These are phyloP conservation scores for Neoniphon sammara DNA, from an alignment of 2,797 vertebrate genomes.

Conservation along the genomic window DNA sequence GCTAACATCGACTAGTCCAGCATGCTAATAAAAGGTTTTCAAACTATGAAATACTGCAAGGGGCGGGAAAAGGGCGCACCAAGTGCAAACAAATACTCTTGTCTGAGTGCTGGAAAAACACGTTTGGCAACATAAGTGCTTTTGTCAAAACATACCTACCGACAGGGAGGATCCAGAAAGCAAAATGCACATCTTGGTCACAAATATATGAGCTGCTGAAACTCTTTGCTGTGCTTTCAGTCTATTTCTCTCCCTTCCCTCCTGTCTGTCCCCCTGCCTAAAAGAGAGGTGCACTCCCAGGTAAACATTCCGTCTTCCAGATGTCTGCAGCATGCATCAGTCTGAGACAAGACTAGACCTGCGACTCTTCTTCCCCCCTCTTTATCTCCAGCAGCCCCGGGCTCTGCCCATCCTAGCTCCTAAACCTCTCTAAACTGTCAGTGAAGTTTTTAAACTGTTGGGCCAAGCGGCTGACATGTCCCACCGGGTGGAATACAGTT, in stretches of 20 bases:
- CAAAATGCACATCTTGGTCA: slow-evolving; percentile 38
- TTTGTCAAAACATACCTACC: slow-evolving; percentile 64
- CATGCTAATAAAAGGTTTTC: slow-evolving; percentile 61
- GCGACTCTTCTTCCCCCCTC: slow-evolving; percentile 66
- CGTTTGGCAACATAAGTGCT: slow-evolving; percentile 74
- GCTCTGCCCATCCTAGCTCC: slow-evolving; percentile 60
- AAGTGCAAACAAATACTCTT: slow-evolving; percentile 67
- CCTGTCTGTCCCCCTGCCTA: slow-evolving; percentile 63
- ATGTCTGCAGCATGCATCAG: slow-evolving; percentile 85
- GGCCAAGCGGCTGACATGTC: slow-evolving; percentile 56
- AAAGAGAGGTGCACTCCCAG: slow-evolving; percentile 72
- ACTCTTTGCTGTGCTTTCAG: slow-evolving; percentile 19
- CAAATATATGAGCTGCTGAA: slow-evolving; percentile 9
- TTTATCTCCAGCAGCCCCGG: slow-evolving; percentile 64
- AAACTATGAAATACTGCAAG: slow-evolving; percentile 46
- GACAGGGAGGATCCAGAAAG: slow-evolving; percentile 39
- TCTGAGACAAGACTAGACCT: slow-evolving; percentile 89
- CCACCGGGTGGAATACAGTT: slow-evolving; percentile 50
- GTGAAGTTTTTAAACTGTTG: slow-evolving; percentile 65
- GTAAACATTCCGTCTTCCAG: slow-evolving; percentile 86
- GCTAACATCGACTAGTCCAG: slow-evolving; percentile 22
- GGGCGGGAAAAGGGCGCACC: slow-evolving; percentile 37
- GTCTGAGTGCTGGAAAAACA: slow-evolving; percentile 69
- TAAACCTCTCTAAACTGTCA: slow-evolving; percentile 69
- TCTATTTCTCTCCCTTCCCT: slow-evolving; percentile 3